A percentile compares a stretch with the other conserved stretches of the same genome.
Evolutionary conservation across 2,888 invertebrate genomes (phyloP).

Genomic region (Chaitophorus viminalis): DNA sequence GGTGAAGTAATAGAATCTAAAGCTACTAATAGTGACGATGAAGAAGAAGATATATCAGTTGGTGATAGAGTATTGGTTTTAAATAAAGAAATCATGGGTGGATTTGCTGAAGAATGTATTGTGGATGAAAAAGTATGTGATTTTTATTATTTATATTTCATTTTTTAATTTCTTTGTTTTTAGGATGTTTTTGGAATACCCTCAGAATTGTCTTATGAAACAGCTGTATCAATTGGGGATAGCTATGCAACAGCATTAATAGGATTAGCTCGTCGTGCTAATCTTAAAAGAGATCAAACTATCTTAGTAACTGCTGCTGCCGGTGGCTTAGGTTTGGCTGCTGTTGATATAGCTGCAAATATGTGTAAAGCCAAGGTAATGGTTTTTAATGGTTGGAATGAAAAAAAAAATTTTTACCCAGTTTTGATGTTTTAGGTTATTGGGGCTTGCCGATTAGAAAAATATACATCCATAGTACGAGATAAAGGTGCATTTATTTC

Average conservation of each 20-base stretch:
- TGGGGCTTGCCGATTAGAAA: constrained; percentile 75
- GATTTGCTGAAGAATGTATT: constrained; percentile 74
- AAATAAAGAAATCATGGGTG: constrained; percentile 71
- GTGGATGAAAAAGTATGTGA: constrained; percentile 67
- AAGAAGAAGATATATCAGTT: constrained; percentile 67
- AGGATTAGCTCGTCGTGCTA: constrained; percentile 72
- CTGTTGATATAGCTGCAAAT: constrained; percentile 76
- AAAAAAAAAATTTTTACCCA: background rate
- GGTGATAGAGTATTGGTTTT: constrained; percentile 75
- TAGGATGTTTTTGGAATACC: constrained; percentile 74
- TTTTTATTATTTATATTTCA: constrained; percentile 11
- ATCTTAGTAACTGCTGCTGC: constrained; percentile 76
- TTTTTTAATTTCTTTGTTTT: constrained; percentile 65
- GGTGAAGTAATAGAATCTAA: constrained; percentile 72
- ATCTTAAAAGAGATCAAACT: constrained; percentile 70
- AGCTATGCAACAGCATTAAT: constrained; percentile 76
- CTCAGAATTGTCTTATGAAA: constrained; percentile 69
- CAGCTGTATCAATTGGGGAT: constrained; percentile 72
- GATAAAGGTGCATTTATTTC: constrained; percentile 75
- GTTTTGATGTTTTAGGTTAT: constrained; percentile 71
- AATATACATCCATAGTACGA: constrained; percentile 71
- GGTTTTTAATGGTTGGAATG: background rate
- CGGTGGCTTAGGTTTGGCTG: constrained; percentile 75
- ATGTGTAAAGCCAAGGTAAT: constrained; percentile 74
- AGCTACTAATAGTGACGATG: constrained; percentile 64